Evolutionary conservation across 92 coral and sea anemone genomes (phyloP).

Genomic region (Meandrina meandrites): DNA sequence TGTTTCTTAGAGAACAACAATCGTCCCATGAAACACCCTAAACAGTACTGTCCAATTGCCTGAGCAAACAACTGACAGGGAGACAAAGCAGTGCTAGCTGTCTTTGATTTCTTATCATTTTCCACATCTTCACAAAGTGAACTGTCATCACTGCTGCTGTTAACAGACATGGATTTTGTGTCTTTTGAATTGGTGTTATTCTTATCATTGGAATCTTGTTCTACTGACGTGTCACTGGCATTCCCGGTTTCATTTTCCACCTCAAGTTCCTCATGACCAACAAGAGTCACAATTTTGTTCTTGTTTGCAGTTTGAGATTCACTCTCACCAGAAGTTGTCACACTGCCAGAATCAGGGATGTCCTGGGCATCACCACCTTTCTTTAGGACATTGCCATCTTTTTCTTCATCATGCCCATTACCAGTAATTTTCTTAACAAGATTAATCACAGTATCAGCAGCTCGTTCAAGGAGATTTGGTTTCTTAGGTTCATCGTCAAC

Average conservation of each 20-base stretch:
- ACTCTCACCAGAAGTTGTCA: conserved; percentile 4
- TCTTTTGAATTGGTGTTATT: conserved; percentile 21
- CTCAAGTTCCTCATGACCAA: conserved; percentile 68
- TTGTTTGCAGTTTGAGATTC: conserved; percentile 42
- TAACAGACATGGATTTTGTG: not conserved
- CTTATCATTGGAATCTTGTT: not conserved
- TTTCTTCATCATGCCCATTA: conserved; percentile 33
- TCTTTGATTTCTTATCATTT: conserved; percentile 24
- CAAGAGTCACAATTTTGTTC: conserved; percentile 73
- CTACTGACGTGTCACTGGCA: not conserved
- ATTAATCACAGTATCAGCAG: conserved; percentile 86
- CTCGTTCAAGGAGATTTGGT: conserved; percentile 76
- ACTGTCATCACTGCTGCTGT: conserved; percentile 9
- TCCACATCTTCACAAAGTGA: conserved; percentile 29
- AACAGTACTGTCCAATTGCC: conserved; percentile 60
- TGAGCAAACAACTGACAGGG: conserved; percentile 58
- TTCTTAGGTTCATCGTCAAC: conserved; percentile 60
- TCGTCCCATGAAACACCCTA: conserved; percentile 60
- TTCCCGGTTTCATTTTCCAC: not conserved
- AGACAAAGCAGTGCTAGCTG: conserved; percentile 46
- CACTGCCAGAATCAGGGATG: conserved; percentile 9
- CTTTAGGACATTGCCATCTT: not conserved
- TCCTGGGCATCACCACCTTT: not conserved
- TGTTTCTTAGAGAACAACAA: conserved; percentile 54
- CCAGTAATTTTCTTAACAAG: conserved; percentile 89